Percentiles rank a stretch among this genome's conserved stretches.
Evolutionary conservation across 2,888 invertebrate species (phyloP).

Genomic region (Tipula unca): DNA sequence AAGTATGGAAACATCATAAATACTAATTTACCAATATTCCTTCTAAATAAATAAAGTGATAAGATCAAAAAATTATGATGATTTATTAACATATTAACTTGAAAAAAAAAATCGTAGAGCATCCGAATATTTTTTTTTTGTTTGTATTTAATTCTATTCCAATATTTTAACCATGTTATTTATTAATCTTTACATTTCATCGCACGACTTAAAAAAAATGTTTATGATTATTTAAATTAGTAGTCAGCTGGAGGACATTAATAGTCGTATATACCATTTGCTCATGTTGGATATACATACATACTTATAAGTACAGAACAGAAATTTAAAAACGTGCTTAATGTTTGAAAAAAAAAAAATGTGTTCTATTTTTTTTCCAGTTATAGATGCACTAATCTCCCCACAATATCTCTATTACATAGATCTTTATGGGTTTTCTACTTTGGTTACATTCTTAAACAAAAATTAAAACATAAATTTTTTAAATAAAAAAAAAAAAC

Average conservation of each 20-base stretch:
- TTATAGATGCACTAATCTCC: neutral
- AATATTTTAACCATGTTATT: neutral
- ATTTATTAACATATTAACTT: neutral
- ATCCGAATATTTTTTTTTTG: neutral
- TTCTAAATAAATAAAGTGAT: neutral
- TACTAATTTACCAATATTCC: neutral
- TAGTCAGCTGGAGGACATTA: neutral
- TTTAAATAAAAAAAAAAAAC: neutral
- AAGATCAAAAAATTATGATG: constrained; percentile 8
- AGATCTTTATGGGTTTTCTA: neutral
- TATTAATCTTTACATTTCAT: neutral
- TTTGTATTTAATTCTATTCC: neutral
- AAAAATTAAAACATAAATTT: neutral
- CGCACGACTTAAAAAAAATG: neutral
- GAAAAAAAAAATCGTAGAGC: neutral
- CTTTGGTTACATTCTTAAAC: neutral
- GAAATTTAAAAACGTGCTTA: neutral
- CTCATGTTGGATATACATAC: neutral
- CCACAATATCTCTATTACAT: neutral
- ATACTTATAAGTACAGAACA: neutral
- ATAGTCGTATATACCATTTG: neutral
- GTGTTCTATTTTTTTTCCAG: constrained; percentile 2
- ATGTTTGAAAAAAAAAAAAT: neutral
- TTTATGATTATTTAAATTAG: constrained; percentile 8
- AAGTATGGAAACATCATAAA: neutral